A percentile compares a stretch with the other conserved stretches of the same genome.
phyloP scores from a whole-genome alignment of 2,113 vertebrate species.

The Physeter macrocephalus region DNA sequence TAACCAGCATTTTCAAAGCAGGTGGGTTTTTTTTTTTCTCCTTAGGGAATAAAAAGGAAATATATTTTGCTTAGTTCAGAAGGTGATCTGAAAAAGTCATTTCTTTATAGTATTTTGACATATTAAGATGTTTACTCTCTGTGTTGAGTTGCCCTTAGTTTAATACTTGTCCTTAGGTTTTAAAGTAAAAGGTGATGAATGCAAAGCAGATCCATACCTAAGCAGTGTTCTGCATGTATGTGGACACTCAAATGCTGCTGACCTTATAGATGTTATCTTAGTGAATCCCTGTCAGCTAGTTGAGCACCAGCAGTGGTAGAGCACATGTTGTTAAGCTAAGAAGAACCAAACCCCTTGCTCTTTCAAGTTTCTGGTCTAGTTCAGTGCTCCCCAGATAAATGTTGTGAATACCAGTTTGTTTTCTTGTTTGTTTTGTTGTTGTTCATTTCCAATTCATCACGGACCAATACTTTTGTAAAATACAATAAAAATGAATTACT shows the following conservation, averaged over 20 bases:
- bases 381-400: background rate
- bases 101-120: conserved; percentile 13
- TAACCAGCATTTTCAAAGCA: conserved; percentile 18
- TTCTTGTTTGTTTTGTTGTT: background rate
- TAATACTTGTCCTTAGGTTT: background rate
- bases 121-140: background rate
- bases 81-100: background rate
- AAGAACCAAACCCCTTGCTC: background rate
- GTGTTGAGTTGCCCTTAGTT: background rate
- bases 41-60: background rate
- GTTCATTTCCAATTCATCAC: background rate
- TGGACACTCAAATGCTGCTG: background rate
- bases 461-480: background rate
- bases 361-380: background rate
- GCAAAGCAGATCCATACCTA: background rate
- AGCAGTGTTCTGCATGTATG: background rate
- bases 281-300: background rate
- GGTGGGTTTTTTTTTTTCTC: background rate
- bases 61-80: background rate
- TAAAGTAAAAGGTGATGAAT: background rate
- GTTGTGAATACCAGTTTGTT: background rate
- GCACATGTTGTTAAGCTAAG: background rate
- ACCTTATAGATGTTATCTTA: background rate
- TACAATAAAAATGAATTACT: conserved; percentile 5
- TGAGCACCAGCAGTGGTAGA: background rate